Evolutionary conservation across 2,797 vertebrate species (phyloP).

Genomic region (Synaphobranchus kaupii): DNA sequence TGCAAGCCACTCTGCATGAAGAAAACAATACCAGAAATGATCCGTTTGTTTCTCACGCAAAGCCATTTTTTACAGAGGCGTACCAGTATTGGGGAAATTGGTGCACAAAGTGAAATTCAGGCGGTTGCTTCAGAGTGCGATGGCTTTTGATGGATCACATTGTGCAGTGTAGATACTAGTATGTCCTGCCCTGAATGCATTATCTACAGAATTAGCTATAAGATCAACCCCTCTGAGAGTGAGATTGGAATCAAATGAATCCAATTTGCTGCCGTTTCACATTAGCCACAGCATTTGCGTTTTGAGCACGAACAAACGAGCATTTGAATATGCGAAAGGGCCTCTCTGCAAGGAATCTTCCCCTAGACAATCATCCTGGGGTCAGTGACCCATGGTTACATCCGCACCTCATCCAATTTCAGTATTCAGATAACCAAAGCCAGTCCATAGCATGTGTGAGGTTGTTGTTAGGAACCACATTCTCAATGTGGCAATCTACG

Average conservation of each 20-base stretch:
- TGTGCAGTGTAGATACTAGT: not conserved
- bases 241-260: not conserved
- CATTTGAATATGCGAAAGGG: not conserved
- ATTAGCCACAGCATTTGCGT: not conserved
- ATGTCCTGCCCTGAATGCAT: not conserved
- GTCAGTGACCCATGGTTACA: not conserved
- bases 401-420: not conserved
- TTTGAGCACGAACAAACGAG: not conserved
- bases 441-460: no score
- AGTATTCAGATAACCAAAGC: not conserved
- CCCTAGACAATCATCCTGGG: not conserved
- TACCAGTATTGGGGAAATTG: not conserved
- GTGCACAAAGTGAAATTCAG: not conserved
- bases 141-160: not conserved
- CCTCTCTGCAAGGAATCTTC: not conserved
- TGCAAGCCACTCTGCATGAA: not conserved
- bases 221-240: not conserved
- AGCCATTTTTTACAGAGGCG: not conserved
- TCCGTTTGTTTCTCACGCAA: not conserved
- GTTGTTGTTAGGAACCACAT: not conserved
- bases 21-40: not conserved
- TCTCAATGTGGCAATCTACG: not conserved
- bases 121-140: not conserved
- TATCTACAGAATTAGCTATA: not conserved
- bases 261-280: not conserved